These are phyloP conservation scores for Apoda limacodes DNA, from an alignment of 2,888 invertebrate species.

Conservation along the genomic window DNA sequence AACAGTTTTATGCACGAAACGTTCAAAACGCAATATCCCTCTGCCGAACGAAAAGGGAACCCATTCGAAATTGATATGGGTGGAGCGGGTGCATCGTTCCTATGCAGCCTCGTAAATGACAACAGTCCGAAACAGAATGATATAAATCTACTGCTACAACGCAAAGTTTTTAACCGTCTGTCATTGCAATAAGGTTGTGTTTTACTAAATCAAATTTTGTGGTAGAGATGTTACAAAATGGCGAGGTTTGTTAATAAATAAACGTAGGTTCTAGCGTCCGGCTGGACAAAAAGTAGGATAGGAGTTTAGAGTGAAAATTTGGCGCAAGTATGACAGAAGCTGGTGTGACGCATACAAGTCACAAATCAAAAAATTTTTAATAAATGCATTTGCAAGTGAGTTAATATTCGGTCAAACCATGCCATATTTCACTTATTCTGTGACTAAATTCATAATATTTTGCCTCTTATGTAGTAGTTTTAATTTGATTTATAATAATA, in stretches of 20 bases:
- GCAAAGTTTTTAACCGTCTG: no score
- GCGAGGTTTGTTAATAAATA: conserved; percentile 69
- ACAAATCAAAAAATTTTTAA: conserved; percentile 66
- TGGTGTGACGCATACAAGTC: conserved; percentile 55
- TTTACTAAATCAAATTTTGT: no score
- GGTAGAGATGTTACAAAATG: conserved; percentile 49
- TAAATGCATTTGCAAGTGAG: no score
- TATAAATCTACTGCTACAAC: no score
- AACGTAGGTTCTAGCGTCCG: conserved; percentile 56
- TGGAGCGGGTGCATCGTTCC: conserved; percentile 55
- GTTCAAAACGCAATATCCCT: conserved; percentile 63
- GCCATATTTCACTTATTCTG: no score
- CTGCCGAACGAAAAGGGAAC: conserved; percentile 56
- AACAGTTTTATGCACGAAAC: conserved; percentile 66
- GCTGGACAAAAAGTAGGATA: conserved; percentile 50
- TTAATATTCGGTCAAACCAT: no score
- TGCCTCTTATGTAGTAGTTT: conserved; percentile 20
- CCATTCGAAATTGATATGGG: conserved; percentile 69
- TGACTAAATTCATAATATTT: conserved; percentile 5
- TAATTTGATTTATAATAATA: conserved; percentile 30
- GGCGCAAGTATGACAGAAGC: conserved; percentile 62
- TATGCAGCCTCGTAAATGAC: conserved; percentile 62
- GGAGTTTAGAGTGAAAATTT: conserved; percentile 52
- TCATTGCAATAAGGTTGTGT: no score
- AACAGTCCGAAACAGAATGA: no score